phyloP scores from a whole-genome alignment of 2,888 invertebrate genomes.

The Acleris literana region DNA sequence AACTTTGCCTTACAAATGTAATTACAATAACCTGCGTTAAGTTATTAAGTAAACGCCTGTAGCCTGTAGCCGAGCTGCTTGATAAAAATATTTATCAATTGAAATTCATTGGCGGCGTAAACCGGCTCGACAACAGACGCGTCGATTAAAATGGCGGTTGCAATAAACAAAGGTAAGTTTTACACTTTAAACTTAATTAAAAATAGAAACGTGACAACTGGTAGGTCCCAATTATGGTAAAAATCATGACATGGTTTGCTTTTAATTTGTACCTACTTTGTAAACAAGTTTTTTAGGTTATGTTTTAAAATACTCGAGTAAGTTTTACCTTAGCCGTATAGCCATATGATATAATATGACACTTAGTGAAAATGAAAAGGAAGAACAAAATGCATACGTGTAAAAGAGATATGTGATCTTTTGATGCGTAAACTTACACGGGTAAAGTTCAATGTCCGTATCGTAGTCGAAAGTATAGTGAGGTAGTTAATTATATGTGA shows the following conservation, averaged over 20 bases:
- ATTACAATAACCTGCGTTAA: neutral
- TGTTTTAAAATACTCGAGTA: neutral
- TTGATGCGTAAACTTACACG: neutral
- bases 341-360: too few relatives aligned
- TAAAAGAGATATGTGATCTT: slow-evolving; percentile 1
- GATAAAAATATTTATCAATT: neutral
- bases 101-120: slow-evolving; percentile 19
- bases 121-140: slow-evolving; percentile 43
- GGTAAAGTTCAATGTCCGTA: neutral
- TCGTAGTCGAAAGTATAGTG: neutral
- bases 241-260: neutral
- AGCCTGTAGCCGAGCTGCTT: neutral
- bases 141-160: slow-evolving; percentile 60
- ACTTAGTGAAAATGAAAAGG: slow-evolving; percentile 2
- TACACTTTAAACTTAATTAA: neutral
- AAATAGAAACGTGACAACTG: neutral
- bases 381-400: neutral
- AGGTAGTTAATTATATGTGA: neutral
- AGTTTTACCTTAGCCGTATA: too few relatives aligned
- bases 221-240: neutral
- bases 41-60: neutral
- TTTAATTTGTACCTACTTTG: neutral
- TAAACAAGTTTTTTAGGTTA: slow-evolving; percentile 1
- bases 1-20: too few relatives aligned
- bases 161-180: slow-evolving; percentile 67